These are phyloP conservation scores for Anabas testudineus DNA, from an alignment of 2,797 vertebrate genomes.

Conservation along the genomic window DNA sequence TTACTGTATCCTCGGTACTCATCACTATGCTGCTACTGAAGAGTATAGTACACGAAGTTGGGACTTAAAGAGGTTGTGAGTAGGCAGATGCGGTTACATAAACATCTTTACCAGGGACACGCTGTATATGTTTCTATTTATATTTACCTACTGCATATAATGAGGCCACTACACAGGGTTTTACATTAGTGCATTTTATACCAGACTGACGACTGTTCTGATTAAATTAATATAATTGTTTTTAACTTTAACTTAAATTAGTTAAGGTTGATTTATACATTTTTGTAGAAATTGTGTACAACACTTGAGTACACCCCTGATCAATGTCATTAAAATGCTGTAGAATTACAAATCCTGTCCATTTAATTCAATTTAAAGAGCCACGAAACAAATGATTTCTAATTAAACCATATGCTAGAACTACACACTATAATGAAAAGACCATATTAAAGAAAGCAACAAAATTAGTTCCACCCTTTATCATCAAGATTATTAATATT, in stretches of 20 bases:
- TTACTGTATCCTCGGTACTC: not conserved
- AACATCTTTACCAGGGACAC: constrained; percentile 25
- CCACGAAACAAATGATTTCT: no score
- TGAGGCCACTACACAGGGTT: not conserved
- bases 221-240: not conserved
- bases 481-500: no score
- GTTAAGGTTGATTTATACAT: not conserved
- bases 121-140: not conserved
- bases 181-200: not conserved
- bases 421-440: no score
- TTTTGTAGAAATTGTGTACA: no score
- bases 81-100: constrained; percentile 29
- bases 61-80: constrained; percentile 19
- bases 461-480: no score
- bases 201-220: no score
- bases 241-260: not conserved
- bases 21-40: not conserved
- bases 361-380: no score
- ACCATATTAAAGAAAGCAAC: no score
- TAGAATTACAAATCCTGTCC: no score
- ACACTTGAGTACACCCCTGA: no score
- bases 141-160: constrained; percentile 5
- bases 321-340: no score
- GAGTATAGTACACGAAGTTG: not conserved
- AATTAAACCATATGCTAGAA: no score